phyloP scores from a whole-genome alignment of 2,888 invertebrate species.

The Calameuta filiformis region DNA sequence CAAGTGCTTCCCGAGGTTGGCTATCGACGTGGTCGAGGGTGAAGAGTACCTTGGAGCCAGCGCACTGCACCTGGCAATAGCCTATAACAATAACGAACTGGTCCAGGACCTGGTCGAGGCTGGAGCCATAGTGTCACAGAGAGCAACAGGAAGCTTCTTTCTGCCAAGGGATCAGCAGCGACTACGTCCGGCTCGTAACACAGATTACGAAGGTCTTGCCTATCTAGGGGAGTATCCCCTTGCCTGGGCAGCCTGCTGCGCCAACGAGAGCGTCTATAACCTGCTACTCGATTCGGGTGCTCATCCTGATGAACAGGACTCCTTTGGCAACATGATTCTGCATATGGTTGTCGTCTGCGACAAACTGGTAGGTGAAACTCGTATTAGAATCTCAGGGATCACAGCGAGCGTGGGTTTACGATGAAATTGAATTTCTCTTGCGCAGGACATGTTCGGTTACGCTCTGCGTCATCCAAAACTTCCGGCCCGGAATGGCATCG shows the following conservation, averaged over 20 bases:
- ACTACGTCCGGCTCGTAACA: conserved; percentile 79
- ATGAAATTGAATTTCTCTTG: neutral
- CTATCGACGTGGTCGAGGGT: conserved; percentile 93
- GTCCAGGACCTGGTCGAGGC: conserved; percentile 93
- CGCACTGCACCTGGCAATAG: conserved; percentile 94
- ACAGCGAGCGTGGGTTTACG: neutral
- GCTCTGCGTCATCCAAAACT: conserved; percentile 93
- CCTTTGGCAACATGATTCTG: conserved; percentile 98
- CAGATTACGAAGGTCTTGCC: conserved; percentile 96
- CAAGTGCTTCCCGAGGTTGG: conserved; percentile 88
- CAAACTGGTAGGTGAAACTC: conserved; percentile 78
- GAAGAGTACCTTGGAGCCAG: conserved; percentile 98
- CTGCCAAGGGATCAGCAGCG: conserved; percentile 93
- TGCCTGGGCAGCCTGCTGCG: conserved; percentile 97
- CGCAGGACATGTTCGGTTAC: conserved; percentile 97
- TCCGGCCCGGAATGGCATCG: conserved; percentile 92
- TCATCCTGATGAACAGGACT: conserved; percentile 95
- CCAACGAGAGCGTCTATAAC: conserved; percentile 97
- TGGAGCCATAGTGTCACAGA: conserved; percentile 91
- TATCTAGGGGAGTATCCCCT: conserved; percentile 98
- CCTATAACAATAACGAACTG: conserved; percentile 94
- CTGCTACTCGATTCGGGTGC: conserved; percentile 91
- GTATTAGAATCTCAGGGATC: neutral
- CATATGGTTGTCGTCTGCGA: conserved; percentile 99
- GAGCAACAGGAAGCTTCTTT: conserved; percentile 97